These are phyloP conservation scores for Elmis aenea DNA, from an alignment of 2,888 invertebrate species.

Conservation along the genomic window DNA sequence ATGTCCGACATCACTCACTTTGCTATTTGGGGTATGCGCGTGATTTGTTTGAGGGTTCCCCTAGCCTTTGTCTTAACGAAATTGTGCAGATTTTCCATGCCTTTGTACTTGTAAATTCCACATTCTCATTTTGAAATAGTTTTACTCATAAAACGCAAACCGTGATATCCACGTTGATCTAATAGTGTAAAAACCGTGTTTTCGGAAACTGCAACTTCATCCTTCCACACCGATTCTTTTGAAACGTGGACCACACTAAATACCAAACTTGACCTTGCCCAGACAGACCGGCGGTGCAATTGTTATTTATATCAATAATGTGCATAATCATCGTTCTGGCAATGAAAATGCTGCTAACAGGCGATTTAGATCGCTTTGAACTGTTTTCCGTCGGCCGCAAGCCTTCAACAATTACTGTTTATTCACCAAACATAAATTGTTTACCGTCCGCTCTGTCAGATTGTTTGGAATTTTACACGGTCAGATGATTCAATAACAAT, in stretches of 20 bases:
- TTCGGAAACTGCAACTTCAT: neutral
- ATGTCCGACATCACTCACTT: no score
- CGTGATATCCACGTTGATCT: no score
- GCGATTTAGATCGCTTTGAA: slow-evolving; percentile 29
- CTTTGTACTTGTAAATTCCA: no score
- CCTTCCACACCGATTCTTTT: slow-evolving; percentile 5
- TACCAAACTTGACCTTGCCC: slow-evolving; percentile 41
- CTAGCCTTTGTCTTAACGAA: no score
- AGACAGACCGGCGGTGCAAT: slow-evolving; percentile 42
- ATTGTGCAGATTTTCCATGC: no score
- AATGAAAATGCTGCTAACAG: slow-evolving; percentile 39
- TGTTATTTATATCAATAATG: slow-evolving; percentile 43
- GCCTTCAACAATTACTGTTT: slow-evolving; percentile 18
- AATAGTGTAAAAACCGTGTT: no score
- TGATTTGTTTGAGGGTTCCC: no score
- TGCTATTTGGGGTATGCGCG: no score
- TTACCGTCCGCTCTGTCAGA: slow-evolving; percentile 19
- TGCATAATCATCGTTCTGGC: slow-evolving; percentile 45
- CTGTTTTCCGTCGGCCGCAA: slow-evolving; percentile 28
- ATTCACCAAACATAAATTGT: slow-evolving; percentile 26
- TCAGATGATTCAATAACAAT: slow-evolving; percentile 10
- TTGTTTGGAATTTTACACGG: slow-evolving; percentile 8
- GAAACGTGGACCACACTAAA: slow-evolving; percentile 36
- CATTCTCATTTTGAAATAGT: no score
- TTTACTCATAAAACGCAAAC: no score